A percentile compares a stretch with the other conserved stretches of the same genome.
phyloP scores from a whole-genome alignment of 2,888 invertebrate species.

The Cerastis leucographa region DNA sequence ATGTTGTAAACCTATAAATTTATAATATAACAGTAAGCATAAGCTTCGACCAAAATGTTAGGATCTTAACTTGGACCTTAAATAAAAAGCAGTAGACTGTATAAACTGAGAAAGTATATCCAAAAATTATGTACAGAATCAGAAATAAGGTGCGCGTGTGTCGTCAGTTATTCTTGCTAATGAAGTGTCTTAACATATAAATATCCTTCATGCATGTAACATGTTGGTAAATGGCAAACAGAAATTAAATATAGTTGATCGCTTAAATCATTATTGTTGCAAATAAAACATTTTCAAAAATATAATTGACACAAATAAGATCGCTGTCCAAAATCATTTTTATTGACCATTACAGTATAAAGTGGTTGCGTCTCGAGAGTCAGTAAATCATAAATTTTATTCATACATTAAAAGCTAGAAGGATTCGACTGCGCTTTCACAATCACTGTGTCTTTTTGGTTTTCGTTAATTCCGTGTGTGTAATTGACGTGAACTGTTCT shows the following conservation, averaged over 20 bases:
- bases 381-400: slow-evolving; percentile 78
- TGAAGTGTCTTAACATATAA: too few relatives aligned
- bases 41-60: too few relatives aligned
- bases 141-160: too few relatives aligned
- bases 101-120: too few relatives aligned
- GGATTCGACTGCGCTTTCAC: slow-evolving; percentile 71
- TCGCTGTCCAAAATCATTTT: slow-evolving; percentile 74
- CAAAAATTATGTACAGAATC: too few relatives aligned
- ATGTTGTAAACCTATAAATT: not conserved
- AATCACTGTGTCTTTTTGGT: slow-evolving; percentile 73
- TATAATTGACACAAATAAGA: slow-evolving; percentile 73
- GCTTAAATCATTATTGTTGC: slow-evolving; percentile 70
- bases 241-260: slow-evolving; percentile 62
- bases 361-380: slow-evolving; percentile 66
- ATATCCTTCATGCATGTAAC: slow-evolving; percentile 37
- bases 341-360: slow-evolving; percentile 76
- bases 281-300: slow-evolving; percentile 71
- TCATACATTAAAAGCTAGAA: slow-evolving; percentile 79
- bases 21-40: slow-evolving; percentile 18
- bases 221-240: slow-evolving; percentile 66
- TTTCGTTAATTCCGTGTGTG: slow-evolving; percentile 75
- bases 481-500: slow-evolving; percentile 76
- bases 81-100: too few relatives aligned
- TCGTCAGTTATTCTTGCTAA: too few relatives aligned
- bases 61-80: too few relatives aligned